Conservation (phyloP, 2,113 vertebrate genomes). For the Lucifuga dentata region DNA sequence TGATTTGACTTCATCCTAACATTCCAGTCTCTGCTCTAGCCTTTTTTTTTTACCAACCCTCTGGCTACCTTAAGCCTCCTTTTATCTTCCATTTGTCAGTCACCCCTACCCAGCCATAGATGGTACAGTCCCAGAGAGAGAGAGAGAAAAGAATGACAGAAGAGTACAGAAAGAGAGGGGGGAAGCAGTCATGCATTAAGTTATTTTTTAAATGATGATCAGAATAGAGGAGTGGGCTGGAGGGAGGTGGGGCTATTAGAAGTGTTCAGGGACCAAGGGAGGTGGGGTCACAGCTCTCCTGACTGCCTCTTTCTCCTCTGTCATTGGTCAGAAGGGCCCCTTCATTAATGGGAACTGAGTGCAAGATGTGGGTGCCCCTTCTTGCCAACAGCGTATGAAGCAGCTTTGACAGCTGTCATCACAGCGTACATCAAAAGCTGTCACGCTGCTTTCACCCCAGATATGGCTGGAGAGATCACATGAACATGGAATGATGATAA, state of each 20-base stretch:
- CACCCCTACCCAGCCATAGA: constrained; percentile 34
- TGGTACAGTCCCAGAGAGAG: constrained; percentile 55
- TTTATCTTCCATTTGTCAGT: constrained; percentile 53
- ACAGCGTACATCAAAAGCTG: constrained; percentile 67
- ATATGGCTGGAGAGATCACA: constrained; percentile 26
- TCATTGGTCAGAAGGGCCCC: constrained; percentile 51
- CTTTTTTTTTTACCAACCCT: constrained; percentile 36
- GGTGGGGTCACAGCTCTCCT: constrained; percentile 65
- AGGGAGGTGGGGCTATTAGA: constrained; percentile 43
- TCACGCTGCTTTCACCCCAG: constrained; percentile 21
- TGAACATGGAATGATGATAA: no score
- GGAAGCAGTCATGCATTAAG: constrained; percentile 70
- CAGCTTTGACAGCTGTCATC: constrained; percentile 76
- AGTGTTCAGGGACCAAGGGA: constrained; percentile 26
- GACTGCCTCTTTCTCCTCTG: constrained; percentile 33
- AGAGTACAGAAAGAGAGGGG: constrained; percentile 34
- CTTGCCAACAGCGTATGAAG: constrained; percentile 52
- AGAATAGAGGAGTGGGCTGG: constrained; percentile 57
- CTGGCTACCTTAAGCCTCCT: constrained; percentile 57
- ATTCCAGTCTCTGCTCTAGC: constrained; percentile 62
- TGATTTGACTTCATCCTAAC: constrained; percentile 59
- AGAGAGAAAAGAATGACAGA: constrained; percentile 34
- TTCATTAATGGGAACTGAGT: constrained; percentile 39
- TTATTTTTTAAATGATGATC: constrained; percentile 81
- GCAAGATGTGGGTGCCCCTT: constrained; percentile 46